Conservation (phyloP, 1,140 invertebrate genomes). For the Grapholita molesta region DNA sequence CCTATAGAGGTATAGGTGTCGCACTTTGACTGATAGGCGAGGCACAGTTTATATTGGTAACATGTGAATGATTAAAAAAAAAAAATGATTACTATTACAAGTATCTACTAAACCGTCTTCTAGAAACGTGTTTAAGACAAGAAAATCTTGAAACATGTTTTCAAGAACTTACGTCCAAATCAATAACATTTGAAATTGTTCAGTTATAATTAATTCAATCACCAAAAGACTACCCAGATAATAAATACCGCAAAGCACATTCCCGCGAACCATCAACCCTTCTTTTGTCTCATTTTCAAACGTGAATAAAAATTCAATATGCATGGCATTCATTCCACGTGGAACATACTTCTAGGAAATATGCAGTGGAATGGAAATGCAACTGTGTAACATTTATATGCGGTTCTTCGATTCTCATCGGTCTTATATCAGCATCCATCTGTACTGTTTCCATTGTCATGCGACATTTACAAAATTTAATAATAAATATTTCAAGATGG, state of each 20-base stretch:
- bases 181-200: no score
- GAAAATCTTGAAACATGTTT: no score
- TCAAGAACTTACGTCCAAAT: no score
- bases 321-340: not conserved
- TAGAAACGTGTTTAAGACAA: no score
- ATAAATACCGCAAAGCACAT: not conserved
- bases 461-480: no score
- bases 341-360: constrained; percentile 4
- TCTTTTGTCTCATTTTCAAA: not conserved
- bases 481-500: no score
- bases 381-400: constrained; percentile 23
- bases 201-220: not conserved
- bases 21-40: no score
- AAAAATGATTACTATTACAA: no score
- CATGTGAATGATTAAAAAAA: no score
- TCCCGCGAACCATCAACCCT: not conserved
- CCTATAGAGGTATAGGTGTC: no score
- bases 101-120: no score
- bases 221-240: not conserved
- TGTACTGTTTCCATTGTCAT: constrained; percentile 28
- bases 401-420: constrained; percentile 34
- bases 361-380: constrained; percentile 5
- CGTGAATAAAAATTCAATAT: constrained; percentile 5
- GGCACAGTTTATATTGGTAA: no score
- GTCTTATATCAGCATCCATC: constrained; percentile 33